Evolutionary conservation across 23 tunicate genomes (phyloP).

Genomic region (Phallusia fumigata): DNA sequence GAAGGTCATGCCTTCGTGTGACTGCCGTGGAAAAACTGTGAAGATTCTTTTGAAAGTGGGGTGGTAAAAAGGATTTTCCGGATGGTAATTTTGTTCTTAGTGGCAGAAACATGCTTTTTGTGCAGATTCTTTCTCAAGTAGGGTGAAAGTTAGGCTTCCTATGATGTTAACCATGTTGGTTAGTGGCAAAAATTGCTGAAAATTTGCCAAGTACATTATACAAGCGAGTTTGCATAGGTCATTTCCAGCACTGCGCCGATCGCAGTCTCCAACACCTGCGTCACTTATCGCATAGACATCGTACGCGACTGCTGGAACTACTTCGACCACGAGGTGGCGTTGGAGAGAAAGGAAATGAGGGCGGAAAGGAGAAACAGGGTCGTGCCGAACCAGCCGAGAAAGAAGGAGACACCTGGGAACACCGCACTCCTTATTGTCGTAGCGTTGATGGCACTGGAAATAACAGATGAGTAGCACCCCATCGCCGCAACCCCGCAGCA

Average conservation of each 20-base stretch:
- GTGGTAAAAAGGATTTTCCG: no score
- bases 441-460: not conserved
- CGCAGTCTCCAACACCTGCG: not conserved
- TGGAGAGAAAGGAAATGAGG: constrained; percentile 18
- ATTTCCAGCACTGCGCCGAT: not conserved
- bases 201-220: not conserved
- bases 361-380: constrained; percentile 26
- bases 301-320: not conserved
- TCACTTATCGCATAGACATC: not conserved
- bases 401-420: constrained; percentile 38
- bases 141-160: no score
- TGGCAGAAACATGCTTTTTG: no score
- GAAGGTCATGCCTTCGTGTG: no score
- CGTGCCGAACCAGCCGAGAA: constrained; percentile 45
- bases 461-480: constrained; percentile 36
- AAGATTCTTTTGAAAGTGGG: no score
- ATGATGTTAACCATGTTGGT: no score
- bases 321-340: not conserved
- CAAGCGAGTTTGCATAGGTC: not conserved
- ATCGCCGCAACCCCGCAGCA: constrained; percentile 43
- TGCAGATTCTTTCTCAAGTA: no score
- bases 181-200: no score
- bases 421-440: not conserved
- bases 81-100: no score
- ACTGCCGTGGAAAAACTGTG: no score